A percentile compares a stretch with the other conserved stretches of the same genome.
phyloP scores from a whole-genome alignment of 2,797 vertebrate genomes.

The Lepus townsendii region DNA sequence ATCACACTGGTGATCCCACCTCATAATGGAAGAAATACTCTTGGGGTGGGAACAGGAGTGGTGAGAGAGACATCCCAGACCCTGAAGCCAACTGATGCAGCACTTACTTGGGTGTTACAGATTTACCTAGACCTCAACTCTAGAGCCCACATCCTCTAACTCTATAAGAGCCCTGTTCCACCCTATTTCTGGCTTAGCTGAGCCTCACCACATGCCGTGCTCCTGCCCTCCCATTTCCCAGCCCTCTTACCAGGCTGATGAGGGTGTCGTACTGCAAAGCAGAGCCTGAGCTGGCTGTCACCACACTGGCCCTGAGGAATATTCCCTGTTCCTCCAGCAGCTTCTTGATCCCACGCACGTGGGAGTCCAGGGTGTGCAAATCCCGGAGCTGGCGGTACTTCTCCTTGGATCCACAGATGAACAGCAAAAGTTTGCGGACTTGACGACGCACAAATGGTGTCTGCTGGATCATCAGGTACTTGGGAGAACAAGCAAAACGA shows the following conservation, averaged over 20 bases:
- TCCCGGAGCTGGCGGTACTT: slow-evolving; percentile 98
- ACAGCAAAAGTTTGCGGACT: slow-evolving; percentile 97
- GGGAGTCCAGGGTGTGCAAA: slow-evolving; percentile 97
- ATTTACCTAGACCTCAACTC: not conserved
- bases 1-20: not conserved
- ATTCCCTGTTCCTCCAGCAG: slow-evolving; percentile 98
- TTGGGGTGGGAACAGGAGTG: rapidly evolving
- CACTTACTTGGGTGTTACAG: no score
- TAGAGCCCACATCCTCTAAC: not conserved
- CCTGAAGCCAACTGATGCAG: not conserved
- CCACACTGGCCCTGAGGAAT: slow-evolving; percentile 96
- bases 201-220: not conserved
- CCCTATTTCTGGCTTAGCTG: rapidly evolving
- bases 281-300: slow-evolving; percentile 97
- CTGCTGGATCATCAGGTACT: slow-evolving; percentile 99
- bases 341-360: slow-evolving; percentile 97
- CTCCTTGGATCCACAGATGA: slow-evolving; percentile 99
- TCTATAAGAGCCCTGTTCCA: not conserved
- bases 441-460: slow-evolving; percentile 98
- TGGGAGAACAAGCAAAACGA: not conserved
- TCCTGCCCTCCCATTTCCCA: not conserved
- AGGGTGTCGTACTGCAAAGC: slow-evolving; percentile 98
- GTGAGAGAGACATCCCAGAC: not conserved
- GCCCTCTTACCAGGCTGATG: slow-evolving; percentile 94
- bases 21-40: not conserved